phyloP scores from a whole-genome alignment of 2,113 vertebrate species.

The Carassius gibelio region DNA sequence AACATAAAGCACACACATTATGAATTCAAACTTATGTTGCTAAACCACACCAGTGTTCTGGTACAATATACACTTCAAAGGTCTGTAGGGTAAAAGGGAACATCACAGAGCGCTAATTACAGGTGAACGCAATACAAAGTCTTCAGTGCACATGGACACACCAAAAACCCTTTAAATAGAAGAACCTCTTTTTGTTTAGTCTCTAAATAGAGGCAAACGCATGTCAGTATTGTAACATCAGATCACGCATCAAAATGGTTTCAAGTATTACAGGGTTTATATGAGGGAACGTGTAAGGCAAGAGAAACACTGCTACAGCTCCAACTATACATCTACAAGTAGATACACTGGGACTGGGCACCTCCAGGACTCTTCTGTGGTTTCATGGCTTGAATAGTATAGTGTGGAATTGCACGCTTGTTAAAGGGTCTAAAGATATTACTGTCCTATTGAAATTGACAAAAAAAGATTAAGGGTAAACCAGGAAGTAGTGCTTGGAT shows the following conservation, averaged over 20 bases:
- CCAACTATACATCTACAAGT: slow-evolving; percentile 7
- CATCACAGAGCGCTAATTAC: not conserved
- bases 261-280: slow-evolving; percentile 41
- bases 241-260: slow-evolving; percentile 17
- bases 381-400: slow-evolving; percentile 23
- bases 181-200: not conserved
- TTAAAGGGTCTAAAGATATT: not conserved
- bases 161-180: slow-evolving; percentile 30
- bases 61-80: not conserved
- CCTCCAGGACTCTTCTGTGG: slow-evolving; percentile 6
- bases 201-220: not conserved
- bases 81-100: not conserved
- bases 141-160: slow-evolving; percentile 11
- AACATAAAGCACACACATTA: not conserved
- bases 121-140: not conserved
- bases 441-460: not conserved
- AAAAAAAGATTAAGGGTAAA: not conserved
- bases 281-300: slow-evolving; percentile 26
- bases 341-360: not conserved
- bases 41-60: not conserved
- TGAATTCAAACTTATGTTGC: slow-evolving; percentile 1
- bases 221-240: slow-evolving; percentile 3
- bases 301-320: slow-evolving; percentile 12
- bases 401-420: not conserved
- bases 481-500: not conserved